phyloP scores from a whole-genome alignment of 1,140 invertebrate genomes.

The Drosophila santomea region DNA sequence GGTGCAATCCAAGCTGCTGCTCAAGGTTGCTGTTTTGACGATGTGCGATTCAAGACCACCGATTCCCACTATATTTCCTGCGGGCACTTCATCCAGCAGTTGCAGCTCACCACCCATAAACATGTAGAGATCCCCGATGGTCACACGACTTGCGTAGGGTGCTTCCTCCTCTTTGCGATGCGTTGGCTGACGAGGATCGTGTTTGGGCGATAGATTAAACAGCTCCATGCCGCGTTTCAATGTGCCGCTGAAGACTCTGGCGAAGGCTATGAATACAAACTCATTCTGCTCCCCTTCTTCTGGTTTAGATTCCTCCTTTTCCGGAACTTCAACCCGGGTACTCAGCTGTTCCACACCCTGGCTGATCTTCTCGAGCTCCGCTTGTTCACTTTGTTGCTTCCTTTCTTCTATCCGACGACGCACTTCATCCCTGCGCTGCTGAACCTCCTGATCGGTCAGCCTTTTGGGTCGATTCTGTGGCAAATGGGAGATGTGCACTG shows the following conservation, averaged over 20 bases:
- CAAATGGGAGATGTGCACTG: slow-evolving; percentile 88
- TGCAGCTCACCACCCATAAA: slow-evolving; percentile 98
- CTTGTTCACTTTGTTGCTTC: slow-evolving; percentile 85
- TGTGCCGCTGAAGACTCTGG: slow-evolving; percentile 96
- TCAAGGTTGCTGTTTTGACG: slow-evolving; percentile 96
- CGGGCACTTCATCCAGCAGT: slow-evolving; percentile 90
- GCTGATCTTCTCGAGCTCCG: slow-evolving; percentile 85
- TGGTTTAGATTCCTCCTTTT: slow-evolving; percentile 55
- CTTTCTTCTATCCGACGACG: slow-evolving; percentile 87
- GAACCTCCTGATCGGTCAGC: slow-evolving; percentile 91
- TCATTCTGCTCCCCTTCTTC: slow-evolving; percentile 83
- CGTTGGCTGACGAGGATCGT: slow-evolving; percentile 89
- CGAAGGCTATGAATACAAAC: slow-evolving; percentile 95
- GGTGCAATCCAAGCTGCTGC: slow-evolving; percentile 92
- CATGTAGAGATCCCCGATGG: slow-evolving; percentile 91
- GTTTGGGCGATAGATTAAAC: slow-evolving; percentile 96
- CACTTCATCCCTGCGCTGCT: slow-evolving; percentile 89
- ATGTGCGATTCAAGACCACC: slow-evolving; percentile 94
- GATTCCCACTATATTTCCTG: slow-evolving; percentile 96
- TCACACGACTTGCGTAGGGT: slow-evolving; percentile 87
- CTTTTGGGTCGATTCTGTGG: slow-evolving; percentile 90
- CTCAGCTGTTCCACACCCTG: slow-evolving; percentile 84
- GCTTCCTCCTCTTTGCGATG: slow-evolving; percentile 64
- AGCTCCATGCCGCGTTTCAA: slow-evolving; percentile 91
- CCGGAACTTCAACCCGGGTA: slow-evolving; percentile 48